Conservation (phyloP, 92 coral and sea anemone species). For the Chrysogorgia sp. region DNA sequence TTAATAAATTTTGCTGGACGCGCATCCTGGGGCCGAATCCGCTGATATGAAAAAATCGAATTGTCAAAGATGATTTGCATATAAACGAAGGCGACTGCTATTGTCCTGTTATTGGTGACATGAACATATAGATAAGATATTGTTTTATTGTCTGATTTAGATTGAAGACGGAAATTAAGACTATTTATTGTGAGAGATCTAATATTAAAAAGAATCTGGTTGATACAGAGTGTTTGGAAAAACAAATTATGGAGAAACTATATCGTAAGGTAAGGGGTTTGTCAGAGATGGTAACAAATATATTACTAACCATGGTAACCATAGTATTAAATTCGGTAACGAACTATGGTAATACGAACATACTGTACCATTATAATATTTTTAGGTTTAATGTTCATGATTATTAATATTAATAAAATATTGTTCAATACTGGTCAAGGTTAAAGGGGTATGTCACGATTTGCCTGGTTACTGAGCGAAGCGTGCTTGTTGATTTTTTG, state of each 20-base stretch:
- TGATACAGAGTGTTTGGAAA: slow-evolving; percentile 84
- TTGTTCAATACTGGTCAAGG: too few relatives aligned
- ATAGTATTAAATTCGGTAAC: too few relatives aligned
- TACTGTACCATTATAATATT: too few relatives aligned
- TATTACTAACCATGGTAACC: not conserved
- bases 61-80: too few relatives aligned
- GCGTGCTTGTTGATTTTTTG: too few relatives aligned
- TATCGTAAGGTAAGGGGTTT: slow-evolving; percentile 71
- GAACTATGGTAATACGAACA: too few relatives aligned
- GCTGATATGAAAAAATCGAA: not conserved
- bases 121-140: not conserved
- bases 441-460: too few relatives aligned
- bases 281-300: not conserved
- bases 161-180: slow-evolving; percentile 62
- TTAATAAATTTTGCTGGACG: not conserved
- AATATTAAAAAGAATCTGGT: slow-evolving; percentile 70
- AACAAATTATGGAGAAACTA: slow-evolving; percentile 70
- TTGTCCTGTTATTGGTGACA: not conserved
- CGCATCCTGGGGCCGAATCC: not conserved
- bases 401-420: too few relatives aligned
- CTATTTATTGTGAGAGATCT: slow-evolving; percentile 72
- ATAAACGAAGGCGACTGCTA: too few relatives aligned
- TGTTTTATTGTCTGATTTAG: slow-evolving; percentile 28
- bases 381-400: too few relatives aligned
- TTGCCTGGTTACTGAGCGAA: too few relatives aligned